phyloP scores from a whole-genome alignment of 2,113 vertebrate genomes.

The Coptodon rendalli region DNA sequence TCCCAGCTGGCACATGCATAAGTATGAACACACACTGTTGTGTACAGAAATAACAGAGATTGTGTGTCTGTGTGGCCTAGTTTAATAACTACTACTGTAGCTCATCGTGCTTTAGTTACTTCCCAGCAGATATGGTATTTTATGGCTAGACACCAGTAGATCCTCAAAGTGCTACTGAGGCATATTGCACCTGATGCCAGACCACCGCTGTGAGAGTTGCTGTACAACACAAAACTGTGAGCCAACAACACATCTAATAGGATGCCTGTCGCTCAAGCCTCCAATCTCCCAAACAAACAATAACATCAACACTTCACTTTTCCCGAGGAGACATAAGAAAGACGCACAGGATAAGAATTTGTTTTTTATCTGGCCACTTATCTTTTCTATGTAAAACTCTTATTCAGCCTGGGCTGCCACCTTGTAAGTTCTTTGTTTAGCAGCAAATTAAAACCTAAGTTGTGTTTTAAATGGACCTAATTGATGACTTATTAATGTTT shows the following conservation, averaged over 20 bases:
- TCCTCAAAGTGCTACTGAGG: conserved; percentile 44
- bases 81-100: conserved; percentile 31
- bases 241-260: conserved; percentile 48
- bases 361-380: neutral
- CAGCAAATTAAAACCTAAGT: neutral
- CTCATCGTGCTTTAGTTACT: conserved; percentile 10
- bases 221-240: conserved; percentile 34
- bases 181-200: conserved; percentile 54
- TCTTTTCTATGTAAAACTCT: conserved; percentile 1
- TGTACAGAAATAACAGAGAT: conserved; percentile 24
- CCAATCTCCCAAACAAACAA: conserved; percentile 51
- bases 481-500: neutral
- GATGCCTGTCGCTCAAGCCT: conserved; percentile 36
- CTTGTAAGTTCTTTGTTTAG: neutral
- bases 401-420: neutral
- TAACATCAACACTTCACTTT: conserved; percentile 29
- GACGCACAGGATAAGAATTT: neutral
- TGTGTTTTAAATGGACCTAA: neutral
- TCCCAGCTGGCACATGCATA: conserved; percentile 26
- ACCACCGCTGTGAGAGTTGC: conserved; percentile 43
- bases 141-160: conserved; percentile 42
- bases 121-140: conserved; percentile 36
- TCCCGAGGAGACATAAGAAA: neutral
- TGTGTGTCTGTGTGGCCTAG: conserved; percentile 4
- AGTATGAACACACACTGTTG: conserved; percentile 3